A percentile compares a stretch with the other conserved stretches of the same genome.
Conservation (phyloP, 2,797 vertebrate species). For the Botia almorhae region DNA sequence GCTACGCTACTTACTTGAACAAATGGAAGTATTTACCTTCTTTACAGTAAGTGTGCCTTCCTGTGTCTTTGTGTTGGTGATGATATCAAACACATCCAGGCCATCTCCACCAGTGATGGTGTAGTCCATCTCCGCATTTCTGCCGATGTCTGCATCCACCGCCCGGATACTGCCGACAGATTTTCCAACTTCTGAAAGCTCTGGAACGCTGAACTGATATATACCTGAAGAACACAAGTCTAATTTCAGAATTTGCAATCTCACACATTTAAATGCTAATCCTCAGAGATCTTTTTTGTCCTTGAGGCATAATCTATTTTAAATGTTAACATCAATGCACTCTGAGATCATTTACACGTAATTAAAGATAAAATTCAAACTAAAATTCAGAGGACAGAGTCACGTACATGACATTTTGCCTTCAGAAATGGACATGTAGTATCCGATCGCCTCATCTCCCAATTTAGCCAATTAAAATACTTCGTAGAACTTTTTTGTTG, state of each 20-base stretch:
- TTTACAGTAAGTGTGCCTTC: slow-evolving; percentile 89
- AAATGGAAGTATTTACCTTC: slow-evolving; percentile 79
- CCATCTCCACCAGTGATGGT: slow-evolving; percentile 88
- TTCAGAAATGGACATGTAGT: background rate
- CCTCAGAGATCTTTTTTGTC: background rate
- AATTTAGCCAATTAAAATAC: slow-evolving; percentile 14
- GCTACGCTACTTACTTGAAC: no score
- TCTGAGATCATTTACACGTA: background rate
- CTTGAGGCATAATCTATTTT: background rate
- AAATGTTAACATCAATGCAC: background rate
- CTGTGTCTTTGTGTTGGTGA: slow-evolving; percentile 87
- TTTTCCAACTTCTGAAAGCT: slow-evolving; percentile 78
- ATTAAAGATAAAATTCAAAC: background rate
- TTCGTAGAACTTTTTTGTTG: background rate
- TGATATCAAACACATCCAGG: slow-evolving; percentile 86
- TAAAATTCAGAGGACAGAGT: background rate
- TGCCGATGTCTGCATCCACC: slow-evolving; percentile 85
- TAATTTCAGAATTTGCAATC: background rate
- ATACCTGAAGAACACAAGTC: slow-evolving; percentile 74
- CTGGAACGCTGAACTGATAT: slow-evolving; percentile 87
- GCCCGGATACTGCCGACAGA: slow-evolving; percentile 86
- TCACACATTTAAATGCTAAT: background rate
- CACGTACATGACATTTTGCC: background rate
- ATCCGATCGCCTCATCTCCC: background rate
- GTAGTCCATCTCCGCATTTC: slow-evolving; percentile 89